Evolutionary conservation across 1,140 invertebrate genomes (phyloP), one percentile per base, ranked within the genome.

Genomic region (Homalodisca vitripennis): DNA sequence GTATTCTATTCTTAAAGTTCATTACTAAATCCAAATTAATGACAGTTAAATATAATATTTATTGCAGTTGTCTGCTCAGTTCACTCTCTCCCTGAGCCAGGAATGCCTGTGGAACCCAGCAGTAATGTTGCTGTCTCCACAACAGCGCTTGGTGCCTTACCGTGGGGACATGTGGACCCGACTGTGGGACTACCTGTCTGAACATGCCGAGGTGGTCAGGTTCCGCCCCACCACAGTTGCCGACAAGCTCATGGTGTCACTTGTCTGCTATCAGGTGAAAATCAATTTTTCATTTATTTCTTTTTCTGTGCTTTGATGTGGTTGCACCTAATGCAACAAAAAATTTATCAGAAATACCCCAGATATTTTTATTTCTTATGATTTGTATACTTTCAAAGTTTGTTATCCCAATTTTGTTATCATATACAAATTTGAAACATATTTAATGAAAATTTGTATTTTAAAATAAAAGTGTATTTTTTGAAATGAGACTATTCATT

Each of bases 121-220:
- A 3, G 92, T 91, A 74, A 92, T 93, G 87, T 80, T 94, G 22
- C 80, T 94, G 27, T 90, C 91, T 0, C 91, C 91, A 1, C 86
- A 91, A 55, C 92, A 93, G 75, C 83, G 92, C 64, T 81, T 93
- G 24, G 84, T 89, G 29, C 91, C 91, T 60, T 92, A 92, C 78
- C 81, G 87, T 66, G 86, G 86, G 53, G 92, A 94, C 77, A 85
- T 92, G 55, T 94, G 92, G 92, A 92, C 90, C 10, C 83, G 86
- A 72, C 77, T 94, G 27, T 93, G 91, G 90, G 88, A 90, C 66
- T 83, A 86, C 69, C 80, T 92, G 10, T 82, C 82, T 64, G 79
- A 80, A 0, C 82, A 82, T 65, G 84, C 84, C 69, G 84, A 83
- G 53, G 84, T 83, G 74, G 80, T 82, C 1, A 84, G 88, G 66